A percentile compares a stretch with the other conserved stretches of the same genome.
These are phyloP conservation scores for Pseudachorutes palmiensis DNA, from an alignment of 1,140 invertebrate species.

Conservation along the genomic window DNA sequence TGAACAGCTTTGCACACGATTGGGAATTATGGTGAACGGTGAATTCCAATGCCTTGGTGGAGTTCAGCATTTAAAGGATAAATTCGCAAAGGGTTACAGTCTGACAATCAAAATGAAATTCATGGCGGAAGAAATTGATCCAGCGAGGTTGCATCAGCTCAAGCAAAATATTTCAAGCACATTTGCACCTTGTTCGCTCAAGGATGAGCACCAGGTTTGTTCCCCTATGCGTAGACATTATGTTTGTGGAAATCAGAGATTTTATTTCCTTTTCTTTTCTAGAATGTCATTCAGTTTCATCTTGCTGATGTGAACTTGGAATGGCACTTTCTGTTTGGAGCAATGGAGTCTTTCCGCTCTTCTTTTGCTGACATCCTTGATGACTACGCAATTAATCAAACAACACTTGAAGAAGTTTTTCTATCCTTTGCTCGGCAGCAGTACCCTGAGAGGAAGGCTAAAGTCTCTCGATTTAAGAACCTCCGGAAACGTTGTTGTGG, in stretches of 20 bases:
- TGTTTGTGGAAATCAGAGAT: no score
- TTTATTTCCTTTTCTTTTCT: conserved; percentile 33
- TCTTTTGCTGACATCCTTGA: conserved; percentile 44
- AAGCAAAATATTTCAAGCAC: conserved; percentile 18
- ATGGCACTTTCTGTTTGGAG: conserved; percentile 49
- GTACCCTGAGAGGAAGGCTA: conserved; percentile 24
- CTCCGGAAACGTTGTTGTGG: no score
- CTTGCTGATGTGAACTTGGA: conserved; percentile 42
- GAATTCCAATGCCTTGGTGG: conserved; percentile 43
- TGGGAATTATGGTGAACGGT: conserved; percentile 47
- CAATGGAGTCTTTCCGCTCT: conserved; percentile 47
- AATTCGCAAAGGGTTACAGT: conserved; percentile 52
- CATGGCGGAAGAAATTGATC: not conserved
- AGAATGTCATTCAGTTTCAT: conserved; percentile 53
- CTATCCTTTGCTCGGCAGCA: conserved; percentile 42
- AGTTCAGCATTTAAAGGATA: conserved; percentile 44
- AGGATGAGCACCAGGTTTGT: conserved; percentile 37
- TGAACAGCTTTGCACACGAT: conserved; percentile 43
- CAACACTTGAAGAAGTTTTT: conserved; percentile 56
- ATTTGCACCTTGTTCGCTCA: conserved; percentile 32
- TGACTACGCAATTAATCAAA: conserved; percentile 56
- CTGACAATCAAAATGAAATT: conserved; percentile 44
- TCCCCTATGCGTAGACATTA: no score
- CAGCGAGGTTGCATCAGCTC: conserved; percentile 6
- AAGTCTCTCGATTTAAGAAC: conserved; percentile 6